Base-by-base conservation (phyloP, 1,140 invertebrate species). In the Chymomyza costata region DNA sequence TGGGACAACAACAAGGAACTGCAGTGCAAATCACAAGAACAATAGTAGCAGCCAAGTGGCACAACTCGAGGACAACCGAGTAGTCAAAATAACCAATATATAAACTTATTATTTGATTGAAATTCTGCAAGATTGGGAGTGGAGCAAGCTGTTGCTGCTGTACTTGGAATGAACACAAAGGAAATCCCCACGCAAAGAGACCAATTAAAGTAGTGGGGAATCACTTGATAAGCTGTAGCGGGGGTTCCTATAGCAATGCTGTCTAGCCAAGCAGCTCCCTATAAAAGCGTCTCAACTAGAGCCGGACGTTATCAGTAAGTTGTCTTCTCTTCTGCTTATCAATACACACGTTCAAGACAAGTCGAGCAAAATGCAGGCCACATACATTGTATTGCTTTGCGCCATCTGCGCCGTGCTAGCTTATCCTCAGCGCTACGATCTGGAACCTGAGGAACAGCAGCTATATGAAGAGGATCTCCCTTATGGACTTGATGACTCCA, bases 211-310 rank as follows among this genome's bases (percentile, higher is more conserved):
- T 10, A 46, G 32, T 45, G 41, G 57, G 57, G 57, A 48, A 21
- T 11, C 51, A 60, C 51, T n/a, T n/a, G 51, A 60, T 58, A 52
- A 40, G 48, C n/a, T 13, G n/a, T 6, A 30, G 13, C 19, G 10
- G 38, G 3, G 13, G 8, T 28, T 25, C 10, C 1, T 14, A 18
- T 11, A 16, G 41, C 1, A n/a, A 6, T 17, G 38, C 18, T 34
- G 15, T 0, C 7, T 6, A 6, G 10, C 44, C 6, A 17, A 10
- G 1, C 7, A 18, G 14, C 5, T n/a, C 31, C 28, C 32, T 60
- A 60, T 60, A 60, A 48, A 60, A 44, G 50, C n/a, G 1, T 7
- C 11, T 18, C 2, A 10, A 8, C 3, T 25, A 8, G 21, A 14
- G 28, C 17, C 25, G 6, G 5, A 6, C 8, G 21, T n/a, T 25